Base-by-base conservation (phyloP, 1,140 invertebrate species). In the Drosophila pandora region DNA sequence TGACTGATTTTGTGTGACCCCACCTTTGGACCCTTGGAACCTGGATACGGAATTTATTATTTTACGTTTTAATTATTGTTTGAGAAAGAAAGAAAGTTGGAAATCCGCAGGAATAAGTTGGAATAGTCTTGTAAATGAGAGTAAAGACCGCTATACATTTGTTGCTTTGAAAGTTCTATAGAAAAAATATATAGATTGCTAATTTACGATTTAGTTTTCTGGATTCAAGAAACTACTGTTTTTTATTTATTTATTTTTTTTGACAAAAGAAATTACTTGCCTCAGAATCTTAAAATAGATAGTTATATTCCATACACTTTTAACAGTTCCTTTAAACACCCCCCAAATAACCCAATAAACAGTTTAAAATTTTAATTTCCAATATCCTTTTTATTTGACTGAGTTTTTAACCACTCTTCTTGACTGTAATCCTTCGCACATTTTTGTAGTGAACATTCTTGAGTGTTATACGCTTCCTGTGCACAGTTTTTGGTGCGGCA, bases 111-210 rank as follows among this genome's bases (percentile, higher is more conserved):
- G 25, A 45, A 30, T 28, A 49, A 64, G 32, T 48, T 52, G 47
- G 60, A 32, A 28, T 63, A 54, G 53, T 45, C 52, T 71, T 65
- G 52, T 56, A 50, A 48, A 57, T 50, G 76, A 64, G 45, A 59
- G 43, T 25, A 67, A 68, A 68, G 54, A 65, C 41, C 37, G 53
- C 43, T 43, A 60, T 60, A 25, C 57, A 58, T 45, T 79, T 62
- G 58, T 67, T 76, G 74, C 68, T 77, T 70, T 59, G 55, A 52
- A 59, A 61, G 21, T 34, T 56, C 30, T 57, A 52, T 52, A 41
- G 54, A 39, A 8, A 8, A 71, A 54, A 64, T 52, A 71, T 64
- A 59, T n/a, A 43, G 63, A 50, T 48, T 25, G 41, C 59, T 47
- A 59, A 60, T 63, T 3, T 30, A 25, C 17, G 17, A 50, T 7